Base-by-base conservation (phyloP, 2,888 invertebrate species). In the Tyria jacobaeae region DNA sequence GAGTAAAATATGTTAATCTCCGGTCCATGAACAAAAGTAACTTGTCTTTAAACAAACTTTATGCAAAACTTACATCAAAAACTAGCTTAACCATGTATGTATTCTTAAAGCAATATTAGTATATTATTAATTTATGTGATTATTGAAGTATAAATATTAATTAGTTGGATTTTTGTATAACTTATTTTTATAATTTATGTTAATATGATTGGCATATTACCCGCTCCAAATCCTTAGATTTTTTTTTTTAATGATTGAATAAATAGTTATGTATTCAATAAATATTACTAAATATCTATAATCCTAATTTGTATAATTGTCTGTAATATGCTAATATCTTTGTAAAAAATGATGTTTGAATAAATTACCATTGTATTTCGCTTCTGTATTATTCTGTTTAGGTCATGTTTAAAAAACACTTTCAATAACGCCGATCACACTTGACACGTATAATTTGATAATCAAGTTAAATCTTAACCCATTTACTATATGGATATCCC, bases 321-420 rank as follows among this genome's bases (percentile, higher is more conserved):
- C 37, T 48, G 57, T 49, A 57, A 27, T 63, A 70, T 68, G 61
- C 62, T 68, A 70, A 72, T 72, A 14, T n/a, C 34, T 51, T 51
- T 75, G 70, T 73, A 51, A 51, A 68, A 70, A 49, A 60, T 66
- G 61, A 52, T 73, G 75, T 75, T 75, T 66, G 72, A 62, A 73
- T 73, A 66, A 68, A 71, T 66, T 66, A 58, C 27, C n/a, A 50
- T 25, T 27, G 15, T 55, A 24, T 60, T 31, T 60, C 50, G 15
- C 35, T 51, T 21, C 51, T 51, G 51, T 51, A 9, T n/a, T n/a
- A n/a, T n/a, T n/a, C n/a, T 51, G 35, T 51, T 50, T 17, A 14
- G 14, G 21, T 51, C 24, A 14, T 9, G 6, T 51, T 51, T 35
- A 34, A 51, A 51, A 39, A 39, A 21, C 44, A 4, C 44, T 21